These are phyloP conservation scores for Cryptoblepharus egeriae DNA, from an alignment of 2,797 vertebrate genomes.

Conservation along the genomic window DNA sequence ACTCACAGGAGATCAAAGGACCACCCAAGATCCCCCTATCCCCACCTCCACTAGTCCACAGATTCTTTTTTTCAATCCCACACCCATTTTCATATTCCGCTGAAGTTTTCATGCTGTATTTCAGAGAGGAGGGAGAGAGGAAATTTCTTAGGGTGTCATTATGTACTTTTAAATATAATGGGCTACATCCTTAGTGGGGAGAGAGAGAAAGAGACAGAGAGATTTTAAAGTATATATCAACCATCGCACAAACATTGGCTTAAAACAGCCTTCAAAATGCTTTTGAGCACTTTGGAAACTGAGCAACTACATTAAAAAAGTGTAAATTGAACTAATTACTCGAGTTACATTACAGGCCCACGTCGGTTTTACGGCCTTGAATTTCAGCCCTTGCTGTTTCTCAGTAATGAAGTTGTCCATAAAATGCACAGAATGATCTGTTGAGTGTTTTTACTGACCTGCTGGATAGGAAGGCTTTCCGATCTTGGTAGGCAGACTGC, in stretches of 20 bases:
- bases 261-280: constrained; percentile 47
- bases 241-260: no score
- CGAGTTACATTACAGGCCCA: constrained; percentile 61
- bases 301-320: constrained; percentile 55
- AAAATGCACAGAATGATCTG: constrained; percentile 61
- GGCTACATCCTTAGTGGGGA: neutral
- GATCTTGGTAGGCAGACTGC: neutral
- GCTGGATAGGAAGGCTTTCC: constrained; percentile 57
- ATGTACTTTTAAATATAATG: neutral
- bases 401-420: constrained; percentile 70
- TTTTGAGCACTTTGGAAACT: constrained; percentile 59
- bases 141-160: neutral
- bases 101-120: neutral
- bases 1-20: no score
- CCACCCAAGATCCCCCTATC: no score
- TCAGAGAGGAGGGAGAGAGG: neutral
- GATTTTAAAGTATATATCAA: no score
- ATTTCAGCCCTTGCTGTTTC: constrained; percentile 72
- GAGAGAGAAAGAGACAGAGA: no score
- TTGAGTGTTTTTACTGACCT: constrained; percentile 60
- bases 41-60: no score
- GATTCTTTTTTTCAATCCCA: no score
- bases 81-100: no score
- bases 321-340: constrained; percentile 75
- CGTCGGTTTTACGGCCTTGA: constrained; percentile 65